Evolutionary conservation across 30 jellyfish, hydroid and myxozoan species (phyloP), one percentile per base, ranked within the genome.

Genomic region (Rhopilema esculentum): DNA sequence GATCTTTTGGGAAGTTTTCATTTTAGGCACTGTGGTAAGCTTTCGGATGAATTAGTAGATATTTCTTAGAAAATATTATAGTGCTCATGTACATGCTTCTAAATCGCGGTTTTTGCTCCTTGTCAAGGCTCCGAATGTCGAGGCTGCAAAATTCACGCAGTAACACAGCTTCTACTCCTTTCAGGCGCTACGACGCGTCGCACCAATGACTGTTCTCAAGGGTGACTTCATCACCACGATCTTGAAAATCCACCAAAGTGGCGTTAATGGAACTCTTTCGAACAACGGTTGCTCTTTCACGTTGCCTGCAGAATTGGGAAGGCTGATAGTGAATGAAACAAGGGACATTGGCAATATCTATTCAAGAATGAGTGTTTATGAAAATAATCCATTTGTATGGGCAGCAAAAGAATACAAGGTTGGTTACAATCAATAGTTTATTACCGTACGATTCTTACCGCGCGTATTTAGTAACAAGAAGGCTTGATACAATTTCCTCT

Each of bases 321-420:
- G 22, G 1, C 28, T 32, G 31, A 33, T 57, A 12, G 66, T 22
- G 28, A 73, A 72, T 64, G 19, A 18, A 16, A 27, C 87, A 4
- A 30, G 12, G 15, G 51, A 23, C 12, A 33, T 75, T 0, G 20
- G 49, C 18, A 16, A 33, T 12, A 30, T 68, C 33, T 70, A n/a
- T 22, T 72, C 93, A 8, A 27, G 48, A 40, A 50, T 84, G 62
- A 84, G 76, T 31, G 79, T 72, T 49, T 84, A 51, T 40, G 75
- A 30, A 50, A 21, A 40, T 23, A 84, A 52, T 72, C 93, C 93
- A 20, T 84, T 71, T 72, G 61, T 25, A 16, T 84, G 93, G 93
- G 75, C 24, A 20, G 72, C 27, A 2, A 48, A 33, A 0, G 21
- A 40, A 33, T 0, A 24, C 20, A 68, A 28, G 82, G 91, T 81